Evolutionary conservation across 2,797 vertebrate species (phyloP), one percentile per base, ranked within the genome.

Genomic region (Syngnathus rostellatus): DNA sequence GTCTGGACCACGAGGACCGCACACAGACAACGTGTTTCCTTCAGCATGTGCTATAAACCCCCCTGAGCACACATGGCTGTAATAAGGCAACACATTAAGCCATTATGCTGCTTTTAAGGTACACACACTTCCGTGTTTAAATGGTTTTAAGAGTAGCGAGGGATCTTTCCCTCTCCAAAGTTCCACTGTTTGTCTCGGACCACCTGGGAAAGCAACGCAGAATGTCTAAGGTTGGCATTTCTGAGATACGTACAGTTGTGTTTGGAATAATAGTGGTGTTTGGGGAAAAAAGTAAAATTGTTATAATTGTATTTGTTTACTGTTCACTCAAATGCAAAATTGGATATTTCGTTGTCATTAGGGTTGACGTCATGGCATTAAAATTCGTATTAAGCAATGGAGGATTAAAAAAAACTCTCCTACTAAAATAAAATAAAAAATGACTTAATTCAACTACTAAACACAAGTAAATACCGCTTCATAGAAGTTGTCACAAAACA

Each of bases 81-180:
- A 90, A 91, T 90, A 91, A 91, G 85, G 75, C 83, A 87, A 88
- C 88, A 89, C 89, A 92, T 92, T 88, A 91, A 89, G 85, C 85
- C 81, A 85, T 90, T 90, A 91, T 74, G 69, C 83, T 70, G 83
- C 83, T 84, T 89, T 89, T 87, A 86, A 89, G 89, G 84, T 87
- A 87, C 85, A 87, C 89, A 91, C 88, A 91, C 90, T 89, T 91
- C 89, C 87, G 89, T n/a, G 86, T 85, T 89, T 90, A 89, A 91
- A 86, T 45, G 65, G 63, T 87, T 91, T 91, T 88, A 91, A 89
- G 87, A 90, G 85, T 81, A 68, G 77, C 81, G 19, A 71, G 87
- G 86, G 89, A 89, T 84, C 80, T 77, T 81, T 89, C 78, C 76
- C 41, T 62, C 81, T 73, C 69, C 69, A 73, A 53, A 82, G 83